Evolutionary conservation across 1,140 invertebrate genomes (phyloP), one percentile per base, ranked within the genome.

Genomic region (Mya arenaria): DNA sequence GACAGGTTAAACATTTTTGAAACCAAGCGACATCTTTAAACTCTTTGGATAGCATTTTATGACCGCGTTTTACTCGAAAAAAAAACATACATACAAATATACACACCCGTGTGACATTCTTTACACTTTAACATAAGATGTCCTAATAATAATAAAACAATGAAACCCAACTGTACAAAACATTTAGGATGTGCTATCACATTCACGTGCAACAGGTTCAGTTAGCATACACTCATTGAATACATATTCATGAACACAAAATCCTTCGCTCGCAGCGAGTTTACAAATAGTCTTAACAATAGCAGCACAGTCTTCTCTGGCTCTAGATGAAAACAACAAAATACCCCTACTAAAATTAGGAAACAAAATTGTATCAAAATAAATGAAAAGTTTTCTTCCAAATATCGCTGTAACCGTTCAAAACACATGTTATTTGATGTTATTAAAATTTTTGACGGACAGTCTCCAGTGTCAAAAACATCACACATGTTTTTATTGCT

Each of bases 81-180:
- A 56, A 19, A 56, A 19, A 56, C 30, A 56, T 56, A 19, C 30
- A n/a, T 28, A n/a, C 55, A 56, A 8, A 56, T 56, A 6, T 62
- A 62, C 6, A 30, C 30, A 62, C 23, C 10, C 13, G 13, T 34
- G 10, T 30, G 32, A n/a, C 60, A 62, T 10, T 5, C 32, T 62
- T 62, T 62, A 62, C 60, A 62, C 36, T 62, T 62, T 34, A 62
- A 62, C 60, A 62, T 62, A 8, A 62, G 25, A 62, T 62, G 60
- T 10, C 4, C 4, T 32, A 13, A 30, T 30, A n/a, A 4, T 62
- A 5, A 34, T 5, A 30, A 62, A 62, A 32, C 60, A 13, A n/a
- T 62, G 23, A 32, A 62, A 62, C 32, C 60, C 60, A 34, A 62
- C 60, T 32, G 25, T 32, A 30, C 60, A 62, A 28, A 62, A 62